A percentile compares a stretch with the other conserved stretches of the same genome.
These are phyloP conservation scores for Sebastes nivosus DNA, from an alignment of 2,797 vertebrate species.

Conservation along the genomic window DNA sequence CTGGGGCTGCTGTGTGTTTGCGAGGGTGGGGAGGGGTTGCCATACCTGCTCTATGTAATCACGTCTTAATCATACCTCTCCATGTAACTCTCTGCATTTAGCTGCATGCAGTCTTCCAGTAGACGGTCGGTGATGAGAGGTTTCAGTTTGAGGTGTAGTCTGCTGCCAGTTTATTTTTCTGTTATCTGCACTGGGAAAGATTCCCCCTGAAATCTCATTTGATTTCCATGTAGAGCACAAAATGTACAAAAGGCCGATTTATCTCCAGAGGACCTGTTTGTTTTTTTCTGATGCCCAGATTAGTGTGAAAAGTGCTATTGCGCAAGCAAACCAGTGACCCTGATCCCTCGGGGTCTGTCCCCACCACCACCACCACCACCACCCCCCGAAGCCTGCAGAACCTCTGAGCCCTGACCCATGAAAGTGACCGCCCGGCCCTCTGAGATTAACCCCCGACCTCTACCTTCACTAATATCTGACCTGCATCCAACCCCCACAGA, in stretches of 20 bases:
- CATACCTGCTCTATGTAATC: conserved; percentile 59
- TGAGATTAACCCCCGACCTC: conserved; percentile 63
- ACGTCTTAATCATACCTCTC: conserved; percentile 58
- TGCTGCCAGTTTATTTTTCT: not conserved
- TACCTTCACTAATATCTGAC: conserved; percentile 31
- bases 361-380: not conserved
- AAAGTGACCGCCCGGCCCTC: conserved; percentile 45
- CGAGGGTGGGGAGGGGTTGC: not conserved
- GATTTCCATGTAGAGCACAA: conserved; percentile 15
- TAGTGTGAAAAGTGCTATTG: conserved; percentile 33
- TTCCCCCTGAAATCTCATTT: conserved; percentile 12
- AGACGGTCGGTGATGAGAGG: conserved; percentile 17
- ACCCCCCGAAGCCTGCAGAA: conserved; percentile 23
- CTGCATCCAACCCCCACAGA: conserved; percentile 32
- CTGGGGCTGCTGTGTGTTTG: conserved; percentile 26
- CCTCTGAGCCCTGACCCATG: conserved; percentile 52
- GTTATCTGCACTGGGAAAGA: conserved; percentile 6
- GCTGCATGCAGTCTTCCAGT: conserved; percentile 33
- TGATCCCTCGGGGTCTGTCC: conserved; percentile 9
- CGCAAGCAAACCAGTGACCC: conserved; percentile 41
- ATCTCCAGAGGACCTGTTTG: conserved; percentile 13
- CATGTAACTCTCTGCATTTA: conserved; percentile 31
- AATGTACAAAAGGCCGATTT: conserved; percentile 21
- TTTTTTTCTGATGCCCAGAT: conserved; percentile 46
- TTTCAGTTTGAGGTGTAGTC: conserved; percentile 19